phyloP scores from a whole-genome alignment of 37 sponge, comb jelly and placozoan genomes.

The Sycon ciliatum region DNA sequence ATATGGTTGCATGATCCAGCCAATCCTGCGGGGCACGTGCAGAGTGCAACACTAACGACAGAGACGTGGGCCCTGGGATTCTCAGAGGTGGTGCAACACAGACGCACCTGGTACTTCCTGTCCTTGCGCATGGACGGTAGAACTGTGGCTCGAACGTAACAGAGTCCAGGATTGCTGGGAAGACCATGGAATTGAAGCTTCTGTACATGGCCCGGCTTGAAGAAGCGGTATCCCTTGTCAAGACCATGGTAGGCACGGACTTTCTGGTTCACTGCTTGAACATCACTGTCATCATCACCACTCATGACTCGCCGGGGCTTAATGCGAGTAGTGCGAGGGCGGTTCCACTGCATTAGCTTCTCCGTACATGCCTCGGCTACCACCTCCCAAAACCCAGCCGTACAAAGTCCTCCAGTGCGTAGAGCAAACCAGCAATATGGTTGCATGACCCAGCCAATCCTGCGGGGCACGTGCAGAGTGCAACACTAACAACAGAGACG shows the following conservation, averaged over 20 bases:
- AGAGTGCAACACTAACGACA: no score
- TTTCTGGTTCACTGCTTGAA: no score
- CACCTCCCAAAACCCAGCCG: slow-evolving; percentile 20
- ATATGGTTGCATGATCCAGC: slow-evolving; percentile 29
- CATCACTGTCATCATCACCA: no score
- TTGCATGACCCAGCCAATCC: slow-evolving; percentile 31
- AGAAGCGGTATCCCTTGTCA: slow-evolving; percentile 27
- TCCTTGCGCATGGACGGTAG: slow-evolving; percentile 25
- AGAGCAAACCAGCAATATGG: slow-evolving; percentile 18
- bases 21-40: slow-evolving; percentile 29
- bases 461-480: slow-evolving; percentile 27
- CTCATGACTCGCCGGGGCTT: slow-evolving; percentile 2
- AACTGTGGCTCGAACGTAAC: slow-evolving; percentile 16
- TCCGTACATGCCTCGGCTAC: slow-evolving; percentile 11
- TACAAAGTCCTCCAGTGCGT: slow-evolving; percentile 25
- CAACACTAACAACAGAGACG: slow-evolving; percentile 8
- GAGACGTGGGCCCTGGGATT: no score
- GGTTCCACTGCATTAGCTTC: slow-evolving; percentile 23
- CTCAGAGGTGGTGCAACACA: neutral
- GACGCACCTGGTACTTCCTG: slow-evolving; percentile 12
- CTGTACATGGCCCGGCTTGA: slow-evolving; percentile 25
- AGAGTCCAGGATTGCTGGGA: slow-evolving; percentile 8
- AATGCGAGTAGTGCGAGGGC: slow-evolving; percentile 6
- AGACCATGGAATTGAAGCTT: slow-evolving; percentile 11
- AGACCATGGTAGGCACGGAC: no score